Evolutionary conservation across 2,797 vertebrate species (phyloP), one percentile per base, ranked within the genome.

Genomic region (Sphenodon punctatus): DNA sequence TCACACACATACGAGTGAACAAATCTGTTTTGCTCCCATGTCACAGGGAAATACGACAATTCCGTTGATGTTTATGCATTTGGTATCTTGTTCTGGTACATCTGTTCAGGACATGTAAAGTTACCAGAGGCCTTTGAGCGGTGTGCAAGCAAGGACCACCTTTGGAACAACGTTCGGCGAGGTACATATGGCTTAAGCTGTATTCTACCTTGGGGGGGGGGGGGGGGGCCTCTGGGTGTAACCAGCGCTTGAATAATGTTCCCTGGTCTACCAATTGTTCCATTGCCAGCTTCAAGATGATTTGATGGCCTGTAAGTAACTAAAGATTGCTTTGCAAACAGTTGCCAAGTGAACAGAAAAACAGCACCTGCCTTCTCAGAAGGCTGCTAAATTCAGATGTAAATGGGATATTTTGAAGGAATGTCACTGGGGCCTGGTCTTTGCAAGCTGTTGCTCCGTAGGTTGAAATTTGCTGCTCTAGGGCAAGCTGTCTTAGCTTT

Each of bases 31-130:
- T 88, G n/a, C 32, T 68, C 56, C 67, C 56, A 43, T 78, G 14
- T 32, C 42, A 25, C 92, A 99, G 98, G 99, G 73, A 99, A 99
- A 87, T 99, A 99, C 0, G 99, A 99, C 91, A 99, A 99, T 89
- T 99, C 99, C 0, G 98, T 99, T 58, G 99, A 99, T 25, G 99
- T 99, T 69, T 99, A 99, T 1, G 99, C 99, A 3, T 99, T 99
- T 42, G 99, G 99, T 80, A 99, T 99, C 90, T 97, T 99, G 41
- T 99, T 99, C 95, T 99, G 99, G 99, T 99, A 99, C 91, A 96
- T 99, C 58, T 99, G 99, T 92, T 98, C 98, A 0, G 99, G 99
- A 67, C 98, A 98, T 0, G 96, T 99, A 66, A 99, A 98, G 94
- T 95, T 99, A 81, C 99, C 99, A 22, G 99, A 99, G 91, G 97